phyloP scores from a whole-genome alignment of 2,113 vertebrate genomes.

The Fulmarus glacialis region DNA sequence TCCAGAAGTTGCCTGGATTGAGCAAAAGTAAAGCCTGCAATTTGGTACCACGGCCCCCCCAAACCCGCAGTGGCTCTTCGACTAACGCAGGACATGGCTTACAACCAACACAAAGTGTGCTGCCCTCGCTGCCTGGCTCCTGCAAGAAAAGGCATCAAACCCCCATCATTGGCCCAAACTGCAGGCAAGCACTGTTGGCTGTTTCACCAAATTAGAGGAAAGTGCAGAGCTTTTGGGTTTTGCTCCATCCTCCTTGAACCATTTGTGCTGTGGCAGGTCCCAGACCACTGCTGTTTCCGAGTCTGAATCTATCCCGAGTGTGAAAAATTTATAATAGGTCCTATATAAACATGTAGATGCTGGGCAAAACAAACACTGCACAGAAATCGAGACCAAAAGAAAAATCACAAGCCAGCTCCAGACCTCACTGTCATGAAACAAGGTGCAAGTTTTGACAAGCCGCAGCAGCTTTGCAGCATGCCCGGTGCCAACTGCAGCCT shows the following conservation, averaged over 20 bases:
- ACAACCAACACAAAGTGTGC: background rate
- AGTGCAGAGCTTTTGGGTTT: background rate
- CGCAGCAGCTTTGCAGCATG: rapidly evolving
- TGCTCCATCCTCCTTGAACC: background rate
- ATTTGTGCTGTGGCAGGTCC: background rate
- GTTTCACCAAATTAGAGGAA: background rate
- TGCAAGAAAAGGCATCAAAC: background rate
- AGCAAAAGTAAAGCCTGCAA: background rate
- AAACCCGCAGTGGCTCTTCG: background rate
- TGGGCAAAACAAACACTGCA: background rate
- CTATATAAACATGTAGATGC: background rate
- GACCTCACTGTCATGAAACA: background rate
- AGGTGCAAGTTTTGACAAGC: background rate
- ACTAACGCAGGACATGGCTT: background rate
- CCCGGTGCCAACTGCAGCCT: background rate
- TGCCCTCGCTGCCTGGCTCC: background rate
- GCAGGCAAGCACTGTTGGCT: background rate
- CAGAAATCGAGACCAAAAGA: background rate
- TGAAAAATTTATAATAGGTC: background rate
- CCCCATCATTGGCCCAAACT: background rate
- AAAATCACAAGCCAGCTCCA: background rate
- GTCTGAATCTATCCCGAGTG: rapidly evolving
- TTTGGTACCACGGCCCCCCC: too few relatives aligned
- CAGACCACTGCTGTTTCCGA: background rate
- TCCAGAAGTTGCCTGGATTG: background rate